Percentiles rank a stretch among this genome's conserved stretches.
phyloP scores from a whole-genome alignment of 2,888 invertebrate species.

The Nomada fucata region DNA sequence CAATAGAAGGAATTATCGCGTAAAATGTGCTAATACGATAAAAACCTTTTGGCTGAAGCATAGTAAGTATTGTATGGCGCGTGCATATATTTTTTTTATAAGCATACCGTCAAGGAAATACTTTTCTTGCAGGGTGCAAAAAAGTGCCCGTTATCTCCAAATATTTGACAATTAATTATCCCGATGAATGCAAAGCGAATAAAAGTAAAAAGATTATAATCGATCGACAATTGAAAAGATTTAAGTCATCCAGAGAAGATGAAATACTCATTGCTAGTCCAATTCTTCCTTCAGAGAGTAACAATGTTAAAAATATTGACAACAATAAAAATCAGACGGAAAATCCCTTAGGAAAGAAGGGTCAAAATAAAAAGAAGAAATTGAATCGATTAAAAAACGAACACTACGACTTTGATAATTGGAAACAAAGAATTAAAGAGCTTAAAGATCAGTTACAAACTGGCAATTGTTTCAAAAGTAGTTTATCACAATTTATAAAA shows the following conservation, averaged over 20 bases:
- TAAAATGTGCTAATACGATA: constrained; percentile 69
- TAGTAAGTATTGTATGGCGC: constrained; percentile 58
- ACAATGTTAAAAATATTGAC: background rate
- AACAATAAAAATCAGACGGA: background rate
- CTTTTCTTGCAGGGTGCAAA: constrained; percentile 22
- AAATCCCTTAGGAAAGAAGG: background rate
- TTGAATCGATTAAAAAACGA: background rate
- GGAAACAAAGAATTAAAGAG: background rate
- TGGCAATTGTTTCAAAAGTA: constrained; percentile 7
- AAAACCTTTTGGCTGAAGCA: constrained; percentile 70
- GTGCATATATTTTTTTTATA: background rate
- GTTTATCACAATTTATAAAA: constrained; percentile 7
- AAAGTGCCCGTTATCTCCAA: background rate
- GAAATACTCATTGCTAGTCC: constrained; percentile 27
- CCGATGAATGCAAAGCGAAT: background rate
- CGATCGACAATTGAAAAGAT: constrained; percentile 9
- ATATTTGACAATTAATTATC: background rate
- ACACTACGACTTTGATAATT: background rate
- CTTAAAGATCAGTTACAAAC: constrained; percentile 1
- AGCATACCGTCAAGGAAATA: background rate
- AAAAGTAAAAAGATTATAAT: constrained; percentile 5
- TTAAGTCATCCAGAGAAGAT: constrained; percentile 22
- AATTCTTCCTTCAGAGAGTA: background rate
- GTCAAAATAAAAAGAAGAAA: background rate
- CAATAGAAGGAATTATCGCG: constrained; percentile 65